Evolutionary conservation across 1,140 invertebrate species (phyloP), one percentile per base, ranked within the genome.

Genomic region (Aphaenogaster rudis): DNA sequence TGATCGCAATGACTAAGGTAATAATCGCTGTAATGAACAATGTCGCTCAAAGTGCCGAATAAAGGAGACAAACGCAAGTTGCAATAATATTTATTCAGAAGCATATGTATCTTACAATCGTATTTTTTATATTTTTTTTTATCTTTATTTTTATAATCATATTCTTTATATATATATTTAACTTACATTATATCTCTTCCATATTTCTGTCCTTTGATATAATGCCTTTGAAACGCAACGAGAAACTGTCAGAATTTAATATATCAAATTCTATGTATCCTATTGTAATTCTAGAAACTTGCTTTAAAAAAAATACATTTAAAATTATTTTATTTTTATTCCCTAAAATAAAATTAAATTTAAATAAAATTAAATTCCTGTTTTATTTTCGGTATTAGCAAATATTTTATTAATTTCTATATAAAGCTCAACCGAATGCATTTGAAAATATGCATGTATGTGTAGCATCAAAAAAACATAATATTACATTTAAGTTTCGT

Each of bases 21-120:
- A 79, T 28, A 45, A 64, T 84, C 57, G 39, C 39, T 89, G 89
- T 90, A 90, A 90, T 59, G 39, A 86, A 82, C 13, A 13, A 77
- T 79, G 76, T 88, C 87, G 89, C 88, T 90, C 86, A 87, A 92
- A 86, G 77, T 87, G 85, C 89, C 90, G 78, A 86, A 90, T 88
- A 89, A 91, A 90, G 21, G 48, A 88, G 33, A 86, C 33, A 66
- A 74, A 36, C 33, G 67, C 64, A 86, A 87, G 5, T 81, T 7
- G 36, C 13, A n/a, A 50, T 48, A 76, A 57, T 15, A 74, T 86
- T 80, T 88, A 84, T 88, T 81, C 6, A 69, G 28, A 61, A 86
- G 11, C 48, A 63, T 48, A 45, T 57, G 9, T 69, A 48, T 28
- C 1, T 86, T 59, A 86, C 3, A 69, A 66, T 48, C 6, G 7